Base-by-base conservation (phyloP, 2,113 vertebrate genomes). In the Gobius niger region DNA sequence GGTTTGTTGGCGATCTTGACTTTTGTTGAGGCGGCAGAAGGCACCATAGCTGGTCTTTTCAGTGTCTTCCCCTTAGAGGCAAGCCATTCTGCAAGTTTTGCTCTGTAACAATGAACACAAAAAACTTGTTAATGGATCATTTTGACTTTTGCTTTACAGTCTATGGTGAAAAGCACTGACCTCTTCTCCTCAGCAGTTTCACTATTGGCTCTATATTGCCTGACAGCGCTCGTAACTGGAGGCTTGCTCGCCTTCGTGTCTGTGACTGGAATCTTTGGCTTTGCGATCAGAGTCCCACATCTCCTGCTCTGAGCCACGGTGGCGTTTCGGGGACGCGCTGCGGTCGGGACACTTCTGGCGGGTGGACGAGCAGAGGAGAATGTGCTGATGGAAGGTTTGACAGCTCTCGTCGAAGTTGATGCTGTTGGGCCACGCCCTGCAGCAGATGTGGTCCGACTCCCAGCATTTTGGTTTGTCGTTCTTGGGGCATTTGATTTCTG, bases 81-180 rank as follows among this genome's bases (percentile, higher is more conserved):
- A 57, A 87, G 88, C 96, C 96, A 96, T 47, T 92, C 90, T 5
- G 86, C 88, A 65, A 96, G 85, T 66, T 91, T 94, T 73, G 87
- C 85, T 88, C 96, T 98, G 75, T 9, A 7, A 44, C 44, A 64
- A 9, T 44, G 0, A 16, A 63, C 4, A 75, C 4, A 67, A 34
- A 47, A 24, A 68, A 7, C 10, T 52, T 46, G 51, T 59, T 67
- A 34, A 72, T 13, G 6, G 16, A 18, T 3, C 46, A 6, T 18
- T 9, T 47, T 0, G 63, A 40, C 7, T 65, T 14, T 13, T 61
- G 7, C 14, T 1, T 50, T 8, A 52, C 16, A 52, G n/a, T 15
- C 50, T 7, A 2, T 9, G 56, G n/a, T 60, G 12, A 60, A 62
- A 47, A 47, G 15, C 49, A 3, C 1, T 57, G 81, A 98, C 97